These are phyloP conservation scores for Netelia melanura DNA, from an alignment of 2,888 invertebrate genomes.

Conservation along the genomic window DNA sequence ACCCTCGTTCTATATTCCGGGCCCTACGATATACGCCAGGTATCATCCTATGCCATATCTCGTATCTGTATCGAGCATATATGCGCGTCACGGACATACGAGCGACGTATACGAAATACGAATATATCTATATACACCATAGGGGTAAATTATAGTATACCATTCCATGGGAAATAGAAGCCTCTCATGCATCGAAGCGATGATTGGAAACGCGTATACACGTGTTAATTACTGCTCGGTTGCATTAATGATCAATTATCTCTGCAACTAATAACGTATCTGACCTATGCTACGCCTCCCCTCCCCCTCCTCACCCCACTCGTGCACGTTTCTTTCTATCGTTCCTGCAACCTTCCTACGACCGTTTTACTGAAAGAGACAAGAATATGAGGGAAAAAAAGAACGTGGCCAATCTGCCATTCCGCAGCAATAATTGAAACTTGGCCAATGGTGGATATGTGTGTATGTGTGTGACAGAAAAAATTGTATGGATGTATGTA, in stretches of 20 bases:
- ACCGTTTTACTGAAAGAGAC: slow-evolving; percentile 1
- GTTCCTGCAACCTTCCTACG: not conserved
- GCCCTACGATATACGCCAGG: no score
- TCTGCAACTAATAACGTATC: slow-evolving; percentile 36
- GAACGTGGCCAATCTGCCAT: not conserved
- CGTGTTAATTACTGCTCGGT: slow-evolving; percentile 60
- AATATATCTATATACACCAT: slow-evolving; percentile 14
- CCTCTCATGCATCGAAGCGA: slow-evolving; percentile 46
- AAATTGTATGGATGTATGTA: not conserved
- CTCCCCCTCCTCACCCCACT: not conserved
- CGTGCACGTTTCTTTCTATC: no score
- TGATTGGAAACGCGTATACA: slow-evolving; percentile 54
- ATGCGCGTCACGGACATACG: not conserved
- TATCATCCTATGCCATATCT: no score
- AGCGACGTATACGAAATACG: not conserved
- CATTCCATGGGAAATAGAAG: slow-evolving; percentile 50
- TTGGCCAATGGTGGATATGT: not conserved
- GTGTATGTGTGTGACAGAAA: not conserved
- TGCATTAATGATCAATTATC: slow-evolving; percentile 68
- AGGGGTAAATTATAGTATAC: slow-evolving; percentile 39
- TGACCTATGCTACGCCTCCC: not conserved
- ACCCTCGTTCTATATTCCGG: no score
- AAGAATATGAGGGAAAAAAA: slow-evolving; percentile 1
- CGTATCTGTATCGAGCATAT: not conserved
- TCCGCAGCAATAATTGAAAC: slow-evolving; percentile 2